Base-by-base conservation (phyloP, 2,797 vertebrate species). In the Ispidina lecontei region DNA sequence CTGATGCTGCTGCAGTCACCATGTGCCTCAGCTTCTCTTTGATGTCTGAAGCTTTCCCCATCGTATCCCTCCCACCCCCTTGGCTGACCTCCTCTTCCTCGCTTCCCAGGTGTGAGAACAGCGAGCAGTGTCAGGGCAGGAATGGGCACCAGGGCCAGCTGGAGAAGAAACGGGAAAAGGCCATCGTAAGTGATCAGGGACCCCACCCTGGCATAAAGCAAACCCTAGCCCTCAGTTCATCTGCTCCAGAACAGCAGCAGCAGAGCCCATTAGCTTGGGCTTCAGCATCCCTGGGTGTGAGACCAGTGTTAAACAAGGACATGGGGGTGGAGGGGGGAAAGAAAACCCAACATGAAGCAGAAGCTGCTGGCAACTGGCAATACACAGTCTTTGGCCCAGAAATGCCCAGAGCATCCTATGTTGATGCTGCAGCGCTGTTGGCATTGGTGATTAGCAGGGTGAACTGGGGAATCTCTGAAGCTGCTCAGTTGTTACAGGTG, bases 91-190 rank as follows among this genome's bases (percentile, higher is more conserved):
- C 65, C 62, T 95, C 65, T 97, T 90, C 91, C 79, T 96, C 60
- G 1, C 93, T 96, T 95, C 84, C 91, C 97, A 98, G 98, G 94
- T 97, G 96, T 87, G 97, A 97, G 92, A 97, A 93, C 37, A 39
- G 93, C 59, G 96, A 97, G 89, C 93, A 94, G 60, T 97, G 96
- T 91, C 96, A 96, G 90, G 96, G 96, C 6, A 35, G 97, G 89
- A 96, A 79, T 23, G 63, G 94, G 88, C 96, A 96, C 71, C 84
- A 70, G 95, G 97, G 96, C 89, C 97, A 97, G 39, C 82, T 97
- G 95, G 97, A 97, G 95, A 98, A 97, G 95, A 97, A 78, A 94
- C 96, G 94, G 90, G 97, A 98, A 94, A 98, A 98, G 87, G 98
- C 98, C 95, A 98, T 98, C 14, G 98, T 98, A 97, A 98, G 98